Evolutionary conservation across 2,113 vertebrate species (phyloP).

Genomic region (Malaclemys terrapin): DNA sequence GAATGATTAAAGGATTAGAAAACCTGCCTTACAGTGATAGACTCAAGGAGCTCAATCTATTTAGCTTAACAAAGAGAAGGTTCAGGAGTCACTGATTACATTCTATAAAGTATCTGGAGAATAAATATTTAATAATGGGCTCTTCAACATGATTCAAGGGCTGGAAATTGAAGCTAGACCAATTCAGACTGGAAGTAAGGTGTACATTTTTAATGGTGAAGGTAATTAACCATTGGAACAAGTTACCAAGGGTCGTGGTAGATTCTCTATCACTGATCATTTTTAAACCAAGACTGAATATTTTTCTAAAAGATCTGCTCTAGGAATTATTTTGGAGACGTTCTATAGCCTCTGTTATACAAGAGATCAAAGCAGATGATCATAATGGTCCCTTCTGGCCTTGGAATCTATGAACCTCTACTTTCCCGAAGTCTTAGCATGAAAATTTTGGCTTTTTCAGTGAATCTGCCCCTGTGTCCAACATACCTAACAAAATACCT

Average conservation of each 20-base stretch:
- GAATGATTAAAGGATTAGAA: background rate
- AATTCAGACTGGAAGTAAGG: background rate
- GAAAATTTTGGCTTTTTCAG: too few species aligned
- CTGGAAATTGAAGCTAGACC: background rate
- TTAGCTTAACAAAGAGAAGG: background rate
- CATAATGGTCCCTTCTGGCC: background rate
- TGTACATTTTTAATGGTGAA: background rate
- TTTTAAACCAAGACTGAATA: too few species aligned
- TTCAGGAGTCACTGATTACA: background rate
- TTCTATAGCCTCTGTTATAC: too few species aligned
- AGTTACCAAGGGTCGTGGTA: background rate
- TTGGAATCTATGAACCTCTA: background rate
- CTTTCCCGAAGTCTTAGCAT: background rate
- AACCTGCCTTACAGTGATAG: background rate
- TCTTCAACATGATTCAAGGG: background rate
- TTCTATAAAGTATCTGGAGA: background rate
- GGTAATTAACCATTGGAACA: background rate
- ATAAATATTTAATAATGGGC: background rate
- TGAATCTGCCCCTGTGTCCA: background rate
- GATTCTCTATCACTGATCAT: background rate
- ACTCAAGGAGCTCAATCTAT: background rate
- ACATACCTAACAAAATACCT: background rate
- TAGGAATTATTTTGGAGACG: too few species aligned
- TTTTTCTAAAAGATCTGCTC: too few species aligned
- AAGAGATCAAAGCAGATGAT: too few species aligned